Conservation (phyloP, 1,140 invertebrate genomes). For the Papilio aristodemus region DNA sequence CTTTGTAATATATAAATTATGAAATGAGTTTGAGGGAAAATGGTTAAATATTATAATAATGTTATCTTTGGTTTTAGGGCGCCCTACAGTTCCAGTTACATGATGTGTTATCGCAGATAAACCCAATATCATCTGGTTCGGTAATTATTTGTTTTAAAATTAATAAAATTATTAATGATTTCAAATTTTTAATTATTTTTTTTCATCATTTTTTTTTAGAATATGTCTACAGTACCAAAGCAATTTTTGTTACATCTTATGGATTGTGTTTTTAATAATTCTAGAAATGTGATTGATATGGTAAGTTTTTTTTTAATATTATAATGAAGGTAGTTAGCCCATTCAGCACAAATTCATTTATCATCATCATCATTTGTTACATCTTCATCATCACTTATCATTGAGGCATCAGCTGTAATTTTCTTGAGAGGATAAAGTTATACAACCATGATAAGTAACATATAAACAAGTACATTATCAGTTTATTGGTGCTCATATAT, state of each 20-base stretch:
- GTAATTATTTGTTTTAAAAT: slow-evolving; percentile 15
- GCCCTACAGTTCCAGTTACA: slow-evolving; percentile 28
- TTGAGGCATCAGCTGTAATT: no score
- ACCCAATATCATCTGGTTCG: slow-evolving; percentile 22
- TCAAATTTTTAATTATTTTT: neutral
- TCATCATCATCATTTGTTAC: no score
- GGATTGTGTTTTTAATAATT: slow-evolving; percentile 17
- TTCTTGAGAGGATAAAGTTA: no score
- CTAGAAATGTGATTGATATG: slow-evolving; percentile 16
- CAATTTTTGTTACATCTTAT: slow-evolving; percentile 28
- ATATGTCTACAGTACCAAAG: slow-evolving; percentile 19
- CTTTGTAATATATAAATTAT: no score
- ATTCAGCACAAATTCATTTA: no score
- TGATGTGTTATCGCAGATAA: slow-evolving; percentile 21
- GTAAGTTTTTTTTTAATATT: neutral
- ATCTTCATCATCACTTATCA: no score
- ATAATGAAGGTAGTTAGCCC: neutral
- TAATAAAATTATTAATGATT: neutral
- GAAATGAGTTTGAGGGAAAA: no score
- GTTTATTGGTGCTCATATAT: no score
- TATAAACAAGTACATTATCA: no score
- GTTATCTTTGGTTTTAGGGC: slow-evolving; percentile 18
- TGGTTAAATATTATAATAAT: neutral
- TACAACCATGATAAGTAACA: no score
- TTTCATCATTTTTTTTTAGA: slow-evolving; percentile 5